These are phyloP conservation scores for Matsumurasca onukii DNA, from an alignment of 1,140 invertebrate species.

Conservation along the genomic window DNA sequence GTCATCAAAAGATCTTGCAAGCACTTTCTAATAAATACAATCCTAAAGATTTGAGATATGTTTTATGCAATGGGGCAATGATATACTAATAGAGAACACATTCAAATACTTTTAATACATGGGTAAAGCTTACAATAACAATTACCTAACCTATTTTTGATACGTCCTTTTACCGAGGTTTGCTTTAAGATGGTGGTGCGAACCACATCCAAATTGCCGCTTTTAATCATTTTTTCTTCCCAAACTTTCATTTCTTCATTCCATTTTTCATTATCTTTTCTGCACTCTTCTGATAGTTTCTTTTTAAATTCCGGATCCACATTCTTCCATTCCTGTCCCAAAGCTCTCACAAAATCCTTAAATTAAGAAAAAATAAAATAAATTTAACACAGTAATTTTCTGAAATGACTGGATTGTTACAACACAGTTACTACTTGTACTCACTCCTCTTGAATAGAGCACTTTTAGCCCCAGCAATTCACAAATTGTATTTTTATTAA, in stretches of 20 bases:
- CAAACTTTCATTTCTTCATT: neutral
- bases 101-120: no score
- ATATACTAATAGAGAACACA: no score
- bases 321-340: conserved; percentile 2
- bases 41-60: no score
- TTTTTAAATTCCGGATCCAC: neutral
- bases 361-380: neutral
- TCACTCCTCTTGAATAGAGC: neutral
- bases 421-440: neutral
- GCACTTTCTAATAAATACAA: no score
- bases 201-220: conserved; percentile 10
- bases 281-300: neutral
- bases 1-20: no score
- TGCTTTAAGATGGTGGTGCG: no score
- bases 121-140: no score
- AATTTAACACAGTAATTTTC: neutral
- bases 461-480: neutral
- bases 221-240: conserved; percentile 16
- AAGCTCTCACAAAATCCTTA: neutral
- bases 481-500: neutral
- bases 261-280: neutral
- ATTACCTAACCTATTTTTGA: conserved; percentile 17
- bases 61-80: no score
- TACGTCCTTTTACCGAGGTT: neutral
- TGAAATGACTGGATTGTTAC: neutral